These are phyloP conservation scores for Cryptotis parvus DNA, from an alignment of 2,113 vertebrate species.

Conservation along the genomic window DNA sequence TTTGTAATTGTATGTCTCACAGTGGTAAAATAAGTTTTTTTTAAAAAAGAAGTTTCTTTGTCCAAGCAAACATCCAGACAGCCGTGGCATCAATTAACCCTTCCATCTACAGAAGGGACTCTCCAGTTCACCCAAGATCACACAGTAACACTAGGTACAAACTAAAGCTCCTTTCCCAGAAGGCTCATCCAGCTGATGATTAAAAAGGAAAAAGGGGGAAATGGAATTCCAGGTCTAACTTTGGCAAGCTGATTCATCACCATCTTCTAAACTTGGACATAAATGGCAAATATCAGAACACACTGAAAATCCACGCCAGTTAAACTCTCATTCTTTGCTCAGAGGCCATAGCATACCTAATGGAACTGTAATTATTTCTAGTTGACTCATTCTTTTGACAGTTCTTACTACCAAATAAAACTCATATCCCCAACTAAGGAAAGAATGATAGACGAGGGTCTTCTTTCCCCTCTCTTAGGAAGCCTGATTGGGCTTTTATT, in stretches of 20 bases:
- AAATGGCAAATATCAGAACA: neutral
- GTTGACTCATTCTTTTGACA: slow-evolving; percentile 25
- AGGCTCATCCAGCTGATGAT: neutral
- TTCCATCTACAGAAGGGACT: neutral
- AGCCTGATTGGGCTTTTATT: slow-evolving; percentile 22
- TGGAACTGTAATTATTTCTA: neutral
- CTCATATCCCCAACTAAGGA: slow-evolving; percentile 34
- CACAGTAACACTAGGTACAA: neutral
- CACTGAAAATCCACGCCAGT: neutral
- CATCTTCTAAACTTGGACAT: slow-evolving; percentile 30
- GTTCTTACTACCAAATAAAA: slow-evolving; percentile 16
- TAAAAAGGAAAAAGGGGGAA: neutral
- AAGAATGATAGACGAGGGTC: neutral
- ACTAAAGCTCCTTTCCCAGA: slow-evolving; percentile 12
- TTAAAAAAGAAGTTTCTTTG: neutral
- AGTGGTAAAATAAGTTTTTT: too few species aligned
- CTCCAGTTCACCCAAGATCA: slow-evolving; percentile 33
- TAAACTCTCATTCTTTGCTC: neutral
- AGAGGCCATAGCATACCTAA: neutral
- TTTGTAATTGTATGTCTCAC: too few species aligned
- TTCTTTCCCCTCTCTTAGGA: neutral
- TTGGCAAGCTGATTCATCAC: neutral
- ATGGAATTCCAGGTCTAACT: neutral
- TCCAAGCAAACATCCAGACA: neutral
- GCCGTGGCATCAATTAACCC: slow-evolving; percentile 8